Percentiles rank a stretch among this genome's conserved stretches.
phyloP scores from a whole-genome alignment of 2,888 invertebrate genomes.

The Liopterus haemorrhoidalis region DNA sequence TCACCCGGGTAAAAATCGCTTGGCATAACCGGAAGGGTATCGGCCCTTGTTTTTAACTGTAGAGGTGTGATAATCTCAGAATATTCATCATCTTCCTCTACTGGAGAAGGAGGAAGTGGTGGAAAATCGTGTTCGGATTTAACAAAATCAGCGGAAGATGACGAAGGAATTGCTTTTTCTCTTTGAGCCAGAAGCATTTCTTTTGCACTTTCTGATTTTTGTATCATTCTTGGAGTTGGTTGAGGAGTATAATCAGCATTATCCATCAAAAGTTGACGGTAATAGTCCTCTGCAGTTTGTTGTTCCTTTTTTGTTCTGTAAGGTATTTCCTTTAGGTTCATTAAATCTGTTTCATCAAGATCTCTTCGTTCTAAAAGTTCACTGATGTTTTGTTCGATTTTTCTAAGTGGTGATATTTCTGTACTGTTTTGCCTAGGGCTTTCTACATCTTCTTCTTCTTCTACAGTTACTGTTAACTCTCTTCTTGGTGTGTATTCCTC shows the following conservation, averaged over 20 bases:
- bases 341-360: constrained; percentile 36
- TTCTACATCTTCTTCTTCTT: constrained; percentile 65
- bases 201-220: constrained; percentile 69
- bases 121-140: constrained; percentile 67
- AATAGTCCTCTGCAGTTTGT: constrained; percentile 41
- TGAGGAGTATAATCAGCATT: constrained; percentile 51
- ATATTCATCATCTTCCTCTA: constrained; percentile 72
- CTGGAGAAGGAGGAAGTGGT: constrained; percentile 76
- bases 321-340: neutral
- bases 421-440: constrained; percentile 57
- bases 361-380: constrained; percentile 54
- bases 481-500: constrained; percentile 58
- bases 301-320: neutral
- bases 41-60: constrained; percentile 49
- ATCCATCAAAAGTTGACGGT: constrained; percentile 41
- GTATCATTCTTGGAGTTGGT: too few relatives aligned
- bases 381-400: constrained; percentile 68
- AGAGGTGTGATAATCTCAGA: constrained; percentile 57
- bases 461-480: constrained; percentile 64
- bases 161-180: constrained; percentile 39
- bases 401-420: constrained; percentile 61
- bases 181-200: constrained; percentile 57
- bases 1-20: constrained; percentile 37
- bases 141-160: constrained; percentile 52
- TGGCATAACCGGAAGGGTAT: constrained; percentile 49